Base-by-base conservation (phyloP, 2,113 vertebrate genomes). In the Sebastes schlegelii region DNA sequence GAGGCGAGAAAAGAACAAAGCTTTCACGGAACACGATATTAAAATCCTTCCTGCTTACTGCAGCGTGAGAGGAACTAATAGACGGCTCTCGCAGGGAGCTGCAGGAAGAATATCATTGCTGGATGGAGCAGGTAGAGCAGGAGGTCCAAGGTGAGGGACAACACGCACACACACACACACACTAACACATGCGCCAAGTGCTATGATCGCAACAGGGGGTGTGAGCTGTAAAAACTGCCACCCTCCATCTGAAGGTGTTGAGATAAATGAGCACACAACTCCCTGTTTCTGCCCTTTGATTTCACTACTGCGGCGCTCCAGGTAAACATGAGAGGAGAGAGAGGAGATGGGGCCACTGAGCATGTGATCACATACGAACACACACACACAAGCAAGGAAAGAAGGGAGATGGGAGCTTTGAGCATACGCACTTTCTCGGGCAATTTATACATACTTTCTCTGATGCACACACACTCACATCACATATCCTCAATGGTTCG, bases 201-300 rank as follows among this genome's bases (percentile, higher is more conserved):
- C 82, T 89, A 21, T 82, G 88, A 94, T 92, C 86, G 26, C 91
- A 91, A 74, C 74, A 5, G 85, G 83, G 70, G 71, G 83, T 54
- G 83, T 23, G 68, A 74, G 85, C 75, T 75, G 80, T 84, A 76
- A 90, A 86, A 69, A 52, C 69, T 79, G 78, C 85, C 84, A 68
- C 84, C 85, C 81, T 92, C 84, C 75, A 64, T 89, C 79, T 88
- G 79, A 84, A 86, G 77, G 63, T 40, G 64, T 66, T 23, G 85
- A 92, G 86, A 92, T 88, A 89, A 92, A 92, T 77, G 83, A 89
- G 81, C 83, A 82, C 79, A 82, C 79, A 74, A 73, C 83, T 87
- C 82, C 82, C 45, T 77, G 67, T 83, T 90, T 74, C 87, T 89
- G 76, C 65, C 80, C 90, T 93, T 91, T 93, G 91, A 94, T 92